Conservation (phyloP, 2,113 vertebrate genomes). For the Terrapene triunguis region DNA sequence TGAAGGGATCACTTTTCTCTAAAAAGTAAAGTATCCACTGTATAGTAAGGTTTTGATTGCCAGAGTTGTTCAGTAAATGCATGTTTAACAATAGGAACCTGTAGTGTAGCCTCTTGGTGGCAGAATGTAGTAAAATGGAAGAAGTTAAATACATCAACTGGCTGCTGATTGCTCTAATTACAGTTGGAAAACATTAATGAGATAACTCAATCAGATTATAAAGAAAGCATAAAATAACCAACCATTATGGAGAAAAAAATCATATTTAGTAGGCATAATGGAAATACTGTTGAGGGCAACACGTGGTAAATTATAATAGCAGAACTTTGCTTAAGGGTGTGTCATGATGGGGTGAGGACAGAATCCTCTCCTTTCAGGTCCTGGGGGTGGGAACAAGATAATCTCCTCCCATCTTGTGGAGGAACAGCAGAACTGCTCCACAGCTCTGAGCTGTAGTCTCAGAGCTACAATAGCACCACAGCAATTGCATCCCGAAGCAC, state of each 20-base stretch:
- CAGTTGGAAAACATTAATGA: not conserved
- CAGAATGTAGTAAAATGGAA: not conserved
- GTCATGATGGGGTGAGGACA: not conserved
- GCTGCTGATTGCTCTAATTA: not conserved
- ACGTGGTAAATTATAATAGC: not conserved
- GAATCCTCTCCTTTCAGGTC: not conserved
- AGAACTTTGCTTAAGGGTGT: not conserved
- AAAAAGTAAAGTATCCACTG: not conserved
- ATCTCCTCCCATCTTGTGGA: not conserved
- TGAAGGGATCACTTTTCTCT: not conserved
- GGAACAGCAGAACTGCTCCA: no score
- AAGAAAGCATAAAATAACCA: not conserved
- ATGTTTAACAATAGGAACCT: not conserved
- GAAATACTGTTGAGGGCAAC: not conserved
- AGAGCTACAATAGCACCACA: not conserved
- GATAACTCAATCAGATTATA: not conserved
- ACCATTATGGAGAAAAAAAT: not conserved
- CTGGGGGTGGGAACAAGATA: not conserved
- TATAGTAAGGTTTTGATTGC: not conserved
- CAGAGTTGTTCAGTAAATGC: not conserved
- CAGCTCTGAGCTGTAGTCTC: not conserved
- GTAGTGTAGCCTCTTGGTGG: not conserved
- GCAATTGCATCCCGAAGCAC: not conserved
- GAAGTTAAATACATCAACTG: not conserved
- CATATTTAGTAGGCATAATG: not conserved